Conservation (phyloP, 2,797 vertebrate species). For the Phataginus tricuspis region DNA sequence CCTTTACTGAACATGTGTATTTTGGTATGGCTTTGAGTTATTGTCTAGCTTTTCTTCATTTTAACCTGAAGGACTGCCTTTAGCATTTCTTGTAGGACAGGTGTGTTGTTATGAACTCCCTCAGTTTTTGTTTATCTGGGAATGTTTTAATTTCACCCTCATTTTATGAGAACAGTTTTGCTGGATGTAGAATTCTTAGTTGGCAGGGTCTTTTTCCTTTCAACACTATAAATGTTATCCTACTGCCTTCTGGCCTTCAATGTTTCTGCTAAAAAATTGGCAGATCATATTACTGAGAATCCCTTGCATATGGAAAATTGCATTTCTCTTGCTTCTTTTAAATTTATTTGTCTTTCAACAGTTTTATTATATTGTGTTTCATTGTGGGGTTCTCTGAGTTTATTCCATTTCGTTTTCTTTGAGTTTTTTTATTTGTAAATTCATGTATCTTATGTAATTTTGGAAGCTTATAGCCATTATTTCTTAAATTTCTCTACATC, state of each 20-base stretch:
- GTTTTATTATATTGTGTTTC: background rate
- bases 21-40: too few relatives aligned
- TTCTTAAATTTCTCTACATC: background rate
- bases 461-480: background rate
- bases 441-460: background rate
- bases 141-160: too few relatives aligned
- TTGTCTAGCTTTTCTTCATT: too few relatives aligned
- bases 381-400: background rate
- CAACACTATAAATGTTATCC: background rate
- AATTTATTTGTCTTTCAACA: background rate
- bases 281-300: background rate
- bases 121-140: too few relatives aligned
- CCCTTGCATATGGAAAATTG: background rate
- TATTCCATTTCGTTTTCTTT: background rate
- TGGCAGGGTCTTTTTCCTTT: background rate
- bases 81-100: too few relatives aligned
- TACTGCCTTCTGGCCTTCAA: background rate
- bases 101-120: too few relatives aligned
- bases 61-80: too few relatives aligned
- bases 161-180: too few relatives aligned
- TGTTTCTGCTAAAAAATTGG: background rate
- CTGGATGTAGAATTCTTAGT: too few relatives aligned
- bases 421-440: background rate
- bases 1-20: too few relatives aligned
- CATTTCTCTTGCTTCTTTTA: background rate